Evolutionary conservation across 1,140 invertebrate species (phyloP).

Genomic region (Zaprionus ornatus): DNA sequence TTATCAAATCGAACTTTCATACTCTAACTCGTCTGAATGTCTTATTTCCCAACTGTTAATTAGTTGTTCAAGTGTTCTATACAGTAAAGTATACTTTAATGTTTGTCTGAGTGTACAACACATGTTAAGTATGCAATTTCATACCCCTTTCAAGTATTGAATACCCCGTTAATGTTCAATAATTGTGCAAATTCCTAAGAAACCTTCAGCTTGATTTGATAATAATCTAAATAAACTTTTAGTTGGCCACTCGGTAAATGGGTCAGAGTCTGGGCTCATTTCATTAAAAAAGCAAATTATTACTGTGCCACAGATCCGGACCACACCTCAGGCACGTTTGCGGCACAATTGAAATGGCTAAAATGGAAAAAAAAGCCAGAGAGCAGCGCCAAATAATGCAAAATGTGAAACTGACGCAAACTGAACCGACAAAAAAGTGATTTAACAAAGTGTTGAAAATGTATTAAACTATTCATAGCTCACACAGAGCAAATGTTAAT

Average conservation of each 20-base stretch:
- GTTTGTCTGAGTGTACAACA: not conserved
- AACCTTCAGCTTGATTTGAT: not conserved
- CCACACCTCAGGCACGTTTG: constrained; percentile 54
- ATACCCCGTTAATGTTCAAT: not conserved
- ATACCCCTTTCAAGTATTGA: not conserved
- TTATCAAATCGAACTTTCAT: no score
- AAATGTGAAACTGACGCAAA: not conserved
- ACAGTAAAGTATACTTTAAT: not conserved
- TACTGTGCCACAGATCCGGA: constrained; percentile 23
- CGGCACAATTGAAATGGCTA: constrained; percentile 16
- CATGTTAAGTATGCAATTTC: not conserved
- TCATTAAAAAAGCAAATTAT: constrained; percentile 31
- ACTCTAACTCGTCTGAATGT: not conserved
- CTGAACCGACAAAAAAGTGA: constrained; percentile 5
- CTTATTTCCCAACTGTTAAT: not conserved
- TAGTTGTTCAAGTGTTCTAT: not conserved
- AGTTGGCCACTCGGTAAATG: constrained; percentile 7
- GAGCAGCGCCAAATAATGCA: constrained; percentile 13
- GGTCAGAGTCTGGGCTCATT: constrained; percentile 18
- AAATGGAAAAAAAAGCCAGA: constrained; percentile 3
- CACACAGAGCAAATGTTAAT: constrained; percentile 59
- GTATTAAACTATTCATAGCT: constrained; percentile 57
- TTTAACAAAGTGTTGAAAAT: constrained; percentile 48
- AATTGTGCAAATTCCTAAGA: not conserved
- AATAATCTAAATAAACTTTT: constrained; percentile 3